Base-by-base conservation (phyloP, 2,113 vertebrate genomes). In the Columbina picui region DNA sequence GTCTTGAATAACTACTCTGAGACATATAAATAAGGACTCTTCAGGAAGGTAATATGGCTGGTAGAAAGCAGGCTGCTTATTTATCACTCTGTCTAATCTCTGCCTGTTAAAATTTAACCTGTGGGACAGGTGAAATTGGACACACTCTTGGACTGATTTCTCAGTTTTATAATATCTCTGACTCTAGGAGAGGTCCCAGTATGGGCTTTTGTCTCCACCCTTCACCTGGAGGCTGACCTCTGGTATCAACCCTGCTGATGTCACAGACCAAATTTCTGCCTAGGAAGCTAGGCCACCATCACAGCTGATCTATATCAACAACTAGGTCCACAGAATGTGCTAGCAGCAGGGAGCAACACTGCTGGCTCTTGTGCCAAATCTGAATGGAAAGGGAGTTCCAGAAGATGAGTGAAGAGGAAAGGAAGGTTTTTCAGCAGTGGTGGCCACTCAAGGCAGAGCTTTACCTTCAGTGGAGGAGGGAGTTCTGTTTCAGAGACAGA, bases 61-160 rank as follows among this genome's bases (percentile, higher is more conserved):
- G 9, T 55, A 21, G 34, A 64, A 93, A 59, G 17, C 2, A 67
- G 43, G 6, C 16, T 61, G 12, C 19, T 68, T 49, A 10, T 76
- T 77, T 84, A 43, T 87, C 21, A 47, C 26, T 25, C 39, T 91
- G 27, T 27, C 7, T 4, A 8, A 16, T 53, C 11, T 61, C 29
- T 80, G 27, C 49, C 25, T 60, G 34, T 61, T 61, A 19, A 25
- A 76, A 26, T 43, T 52, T 14, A 7, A 20, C 6, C 30, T 36
- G 18, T 52, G 47, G 22, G 7, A 30, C 15, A 12, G 4, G 16
- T 80, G 14, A 45, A 59, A 68, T 53, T 0, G 0, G 27, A 7
- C 5, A 1, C 16, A 3, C 19, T 53, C 22, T 56, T 39, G 20
- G 2, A 9, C n/a, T 47, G 36, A 23, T 75, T 74, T 75, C 39